Conservation (phyloP, 2,113 vertebrate species). For the Elephas maximus region DNA sequence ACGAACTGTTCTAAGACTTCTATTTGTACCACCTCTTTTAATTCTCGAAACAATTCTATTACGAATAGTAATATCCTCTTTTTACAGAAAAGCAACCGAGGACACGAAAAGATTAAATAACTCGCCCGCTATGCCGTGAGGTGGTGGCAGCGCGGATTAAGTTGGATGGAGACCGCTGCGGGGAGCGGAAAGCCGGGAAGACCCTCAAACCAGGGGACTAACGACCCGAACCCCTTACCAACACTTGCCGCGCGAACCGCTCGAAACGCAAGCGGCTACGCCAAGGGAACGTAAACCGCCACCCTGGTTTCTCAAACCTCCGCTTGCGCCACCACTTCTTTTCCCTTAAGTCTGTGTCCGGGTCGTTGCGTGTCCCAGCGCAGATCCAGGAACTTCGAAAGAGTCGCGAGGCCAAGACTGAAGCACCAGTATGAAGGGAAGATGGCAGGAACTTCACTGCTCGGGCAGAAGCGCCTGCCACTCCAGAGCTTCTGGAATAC, state of each 20-base stretch:
- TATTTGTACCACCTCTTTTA: neutral
- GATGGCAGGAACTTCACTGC: fast-evolving
- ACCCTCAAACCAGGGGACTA: neutral
- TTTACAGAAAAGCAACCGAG: neutral
- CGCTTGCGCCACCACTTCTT: neutral
- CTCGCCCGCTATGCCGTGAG: neutral
- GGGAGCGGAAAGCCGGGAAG: neutral
- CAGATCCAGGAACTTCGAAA: neutral
- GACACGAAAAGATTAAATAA: neutral
- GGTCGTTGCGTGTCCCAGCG: neutral
- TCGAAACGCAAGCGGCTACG: neutral
- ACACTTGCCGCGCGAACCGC: no score
- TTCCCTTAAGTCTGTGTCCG: no score
- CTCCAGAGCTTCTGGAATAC: neutral
- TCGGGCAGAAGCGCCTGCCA: neutral
- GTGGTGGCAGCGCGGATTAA: neutral
- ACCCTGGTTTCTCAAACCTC: neutral
- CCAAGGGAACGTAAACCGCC: neutral
- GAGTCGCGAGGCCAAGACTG: fast-evolving
- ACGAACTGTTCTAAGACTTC: neutral
- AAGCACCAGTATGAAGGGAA: fast-evolving
- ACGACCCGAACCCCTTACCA: neutral
- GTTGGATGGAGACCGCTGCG: neutral
- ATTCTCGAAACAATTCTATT: neutral
- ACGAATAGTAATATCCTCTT: neutral